phyloP scores from a whole-genome alignment of 2,797 vertebrate genomes.

The Acanthornis magna region DNA sequence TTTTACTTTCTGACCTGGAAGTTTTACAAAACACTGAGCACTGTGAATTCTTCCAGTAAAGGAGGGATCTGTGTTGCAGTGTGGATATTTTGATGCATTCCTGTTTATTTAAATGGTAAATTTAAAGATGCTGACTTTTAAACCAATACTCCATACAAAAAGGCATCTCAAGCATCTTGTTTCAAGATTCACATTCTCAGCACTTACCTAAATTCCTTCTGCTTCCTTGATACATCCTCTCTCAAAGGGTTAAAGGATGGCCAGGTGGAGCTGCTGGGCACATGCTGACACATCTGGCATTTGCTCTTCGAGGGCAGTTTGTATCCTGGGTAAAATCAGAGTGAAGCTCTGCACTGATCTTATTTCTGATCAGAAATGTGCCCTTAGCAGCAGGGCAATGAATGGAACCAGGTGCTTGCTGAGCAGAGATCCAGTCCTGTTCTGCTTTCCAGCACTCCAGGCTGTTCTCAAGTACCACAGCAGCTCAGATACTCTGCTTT shows the following conservation, averaged over 20 bases:
- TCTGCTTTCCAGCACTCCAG: background rate
- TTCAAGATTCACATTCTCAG: background rate
- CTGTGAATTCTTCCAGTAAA: background rate
- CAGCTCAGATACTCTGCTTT: background rate
- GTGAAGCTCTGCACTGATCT: fast-evolving
- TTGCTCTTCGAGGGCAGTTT: background rate
- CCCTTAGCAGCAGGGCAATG: background rate
- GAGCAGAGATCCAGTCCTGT: background rate
- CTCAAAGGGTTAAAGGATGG: background rate
- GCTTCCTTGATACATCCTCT: background rate
- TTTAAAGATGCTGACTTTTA: background rate
- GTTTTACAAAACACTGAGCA: background rate
- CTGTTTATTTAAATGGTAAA: background rate
- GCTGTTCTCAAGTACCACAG: background rate
- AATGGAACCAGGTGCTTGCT: background rate
- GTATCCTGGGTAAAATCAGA: background rate
- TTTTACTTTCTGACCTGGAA: background rate
- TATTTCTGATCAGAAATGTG: background rate
- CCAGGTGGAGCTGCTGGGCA: background rate
- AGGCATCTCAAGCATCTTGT: background rate
- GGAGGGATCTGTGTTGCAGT: background rate
- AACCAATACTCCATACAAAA: background rate
- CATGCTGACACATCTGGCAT: fast-evolving
- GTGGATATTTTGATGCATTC: background rate
- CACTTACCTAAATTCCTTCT: background rate